Conservation (phyloP, 2,113 vertebrate genomes). For the Brachyhypopomus gauderio region DNA sequence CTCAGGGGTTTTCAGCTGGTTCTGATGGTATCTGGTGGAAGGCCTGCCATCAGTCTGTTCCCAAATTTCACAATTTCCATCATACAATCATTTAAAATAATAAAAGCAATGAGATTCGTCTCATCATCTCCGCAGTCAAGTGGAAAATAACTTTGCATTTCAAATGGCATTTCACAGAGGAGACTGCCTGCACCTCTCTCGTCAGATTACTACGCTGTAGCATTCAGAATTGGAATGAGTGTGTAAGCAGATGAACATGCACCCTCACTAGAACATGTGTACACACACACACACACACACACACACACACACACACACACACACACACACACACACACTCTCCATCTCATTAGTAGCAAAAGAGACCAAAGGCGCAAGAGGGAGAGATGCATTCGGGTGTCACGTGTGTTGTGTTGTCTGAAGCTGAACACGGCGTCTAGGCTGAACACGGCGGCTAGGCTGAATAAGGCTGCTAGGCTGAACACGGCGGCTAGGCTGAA, state of each 20-base stretch:
- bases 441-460: no score
- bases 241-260: slow-evolving; percentile 7
- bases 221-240: slow-evolving; percentile 48
- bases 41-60: slow-evolving; percentile 25
- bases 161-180: slow-evolving; percentile 58
- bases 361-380: slow-evolving; percentile 55
- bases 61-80: slow-evolving; percentile 58
- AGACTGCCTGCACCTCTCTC: slow-evolving; percentile 51
- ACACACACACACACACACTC: no score
- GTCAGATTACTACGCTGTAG: slow-evolving; percentile 49
- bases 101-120: slow-evolving; percentile 61
- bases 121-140: slow-evolving; percentile 61
- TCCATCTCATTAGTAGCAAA: not conserved
- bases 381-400: slow-evolving; percentile 55
- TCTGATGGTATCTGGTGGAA: slow-evolving; percentile 7
- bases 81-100: slow-evolving; percentile 64
- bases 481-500: no score
- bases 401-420: no score
- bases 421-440: no score
- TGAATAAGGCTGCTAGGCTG: no score
- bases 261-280: slow-evolving; percentile 21
- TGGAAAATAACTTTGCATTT: slow-evolving; percentile 63
- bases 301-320: no score
- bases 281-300: not conserved
- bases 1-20: no score